Conservation (phyloP, 2,113 vertebrate species). For the Paraplagusia blochii region DNA sequence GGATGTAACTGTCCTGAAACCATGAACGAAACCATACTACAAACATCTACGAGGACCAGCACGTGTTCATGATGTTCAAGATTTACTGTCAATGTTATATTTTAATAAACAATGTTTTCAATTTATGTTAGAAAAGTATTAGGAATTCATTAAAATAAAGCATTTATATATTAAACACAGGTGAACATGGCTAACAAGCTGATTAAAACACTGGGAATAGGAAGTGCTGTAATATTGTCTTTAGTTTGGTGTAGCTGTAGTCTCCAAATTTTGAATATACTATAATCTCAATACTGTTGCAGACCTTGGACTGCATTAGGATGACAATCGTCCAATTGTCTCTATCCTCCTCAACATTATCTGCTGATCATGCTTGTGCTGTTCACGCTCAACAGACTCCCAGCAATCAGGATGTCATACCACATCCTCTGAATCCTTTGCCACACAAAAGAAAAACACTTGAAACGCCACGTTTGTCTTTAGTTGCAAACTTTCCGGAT, state of each 20-base stretch:
- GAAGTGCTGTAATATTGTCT: not conserved
- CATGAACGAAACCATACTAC: not conserved
- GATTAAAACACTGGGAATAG: not conserved
- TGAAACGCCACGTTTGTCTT: constrained; percentile 20
- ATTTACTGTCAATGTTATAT: too few relatives aligned
- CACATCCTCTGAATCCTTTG: constrained; percentile 54
- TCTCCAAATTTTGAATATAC: not conserved
- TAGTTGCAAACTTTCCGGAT: not conserved
- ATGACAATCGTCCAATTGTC: constrained; percentile 25
- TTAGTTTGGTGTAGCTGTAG: too few relatives aligned
- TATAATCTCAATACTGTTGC: not conserved
- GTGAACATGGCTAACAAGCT: too few relatives aligned
- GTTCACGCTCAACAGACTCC: constrained; percentile 31
- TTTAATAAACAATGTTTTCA: too few relatives aligned
- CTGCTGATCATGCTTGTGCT: constrained; percentile 26
- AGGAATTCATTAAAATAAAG: too few relatives aligned
- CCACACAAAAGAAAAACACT: constrained; percentile 8
- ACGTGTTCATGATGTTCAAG: too few relatives aligned
- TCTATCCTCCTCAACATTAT: constrained; percentile 16
- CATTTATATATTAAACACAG: too few relatives aligned
- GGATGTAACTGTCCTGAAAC: not conserved
- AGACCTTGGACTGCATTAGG: constrained; percentile 10
- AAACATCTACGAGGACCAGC: not conserved
- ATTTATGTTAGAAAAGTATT: too few relatives aligned
- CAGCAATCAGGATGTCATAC: constrained; percentile 42